A percentile compares a stretch with the other conserved stretches of the same genome.
These are phyloP conservation scores for Leistus spinibarbis DNA, from an alignment of 2,888 invertebrate genomes.

Conservation along the genomic window DNA sequence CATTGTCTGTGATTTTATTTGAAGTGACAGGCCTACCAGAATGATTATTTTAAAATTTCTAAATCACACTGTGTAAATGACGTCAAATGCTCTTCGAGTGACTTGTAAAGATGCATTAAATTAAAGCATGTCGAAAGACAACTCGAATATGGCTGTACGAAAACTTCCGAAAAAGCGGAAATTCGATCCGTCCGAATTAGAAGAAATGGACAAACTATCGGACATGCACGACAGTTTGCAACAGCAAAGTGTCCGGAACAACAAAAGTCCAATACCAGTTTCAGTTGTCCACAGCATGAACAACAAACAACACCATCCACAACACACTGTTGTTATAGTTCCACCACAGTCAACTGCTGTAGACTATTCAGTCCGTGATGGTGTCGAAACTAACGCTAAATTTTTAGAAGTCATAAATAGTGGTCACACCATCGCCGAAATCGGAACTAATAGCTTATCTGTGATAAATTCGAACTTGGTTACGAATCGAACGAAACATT, in stretches of 20 bases:
- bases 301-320: conserved; percentile 42
- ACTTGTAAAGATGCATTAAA: background rate
- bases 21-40: background rate
- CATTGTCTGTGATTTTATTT: background rate
- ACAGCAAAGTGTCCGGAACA: conserved; percentile 45
- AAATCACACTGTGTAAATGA: background rate
- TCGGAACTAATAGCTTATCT: conserved; percentile 22
- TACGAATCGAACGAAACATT: conserved; percentile 16
- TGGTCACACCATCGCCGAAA: conserved; percentile 14
- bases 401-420: conserved; percentile 17
- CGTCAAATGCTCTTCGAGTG: conserved; percentile 3
- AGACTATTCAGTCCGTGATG: conserved; percentile 30
- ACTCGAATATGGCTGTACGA: conserved; percentile 63
- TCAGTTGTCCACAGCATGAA: background rate
- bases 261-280: conserved; percentile 2
- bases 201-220: conserved; percentile 65
- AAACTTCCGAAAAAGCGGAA: conserved; percentile 95
- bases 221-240: conserved; percentile 44
- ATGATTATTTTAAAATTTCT: background rate
- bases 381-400: conserved; percentile 6
- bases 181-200: conserved; percentile 78
- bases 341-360: conserved; percentile 53
- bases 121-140: conserved; percentile 34
- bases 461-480: conserved; percentile 32
- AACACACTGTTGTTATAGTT: conserved; percentile 57